phyloP scores from a whole-genome alignment of 2,797 vertebrate species.

The Notamacropus eugenii region DNA sequence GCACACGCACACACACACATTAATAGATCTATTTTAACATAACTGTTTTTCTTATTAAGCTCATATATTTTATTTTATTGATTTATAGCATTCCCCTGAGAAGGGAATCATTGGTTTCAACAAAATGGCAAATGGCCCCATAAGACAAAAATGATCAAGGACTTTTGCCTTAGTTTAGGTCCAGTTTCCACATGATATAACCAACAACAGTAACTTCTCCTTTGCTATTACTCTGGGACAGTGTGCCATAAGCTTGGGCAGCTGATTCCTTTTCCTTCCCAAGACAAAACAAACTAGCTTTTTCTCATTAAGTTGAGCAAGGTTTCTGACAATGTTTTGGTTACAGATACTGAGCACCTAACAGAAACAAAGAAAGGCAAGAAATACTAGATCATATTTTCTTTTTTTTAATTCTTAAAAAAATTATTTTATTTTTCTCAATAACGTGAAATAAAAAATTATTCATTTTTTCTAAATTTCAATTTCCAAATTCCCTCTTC shows the following conservation, averaged over 20 bases:
- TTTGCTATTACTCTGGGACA: background rate
- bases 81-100: background rate
- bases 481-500: background rate
- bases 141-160: background rate
- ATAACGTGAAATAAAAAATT: background rate
- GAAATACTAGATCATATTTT: background rate
- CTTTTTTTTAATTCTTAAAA: background rate
- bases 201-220: background rate
- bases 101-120: background rate
- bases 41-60: background rate
- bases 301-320: background rate
- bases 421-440: background rate
- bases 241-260: background rate
- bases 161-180: background rate
- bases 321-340: background rate
- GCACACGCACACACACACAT: too few relatives aligned
- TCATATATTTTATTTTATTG: background rate
- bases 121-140: background rate
- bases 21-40: background rate
- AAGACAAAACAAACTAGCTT: background rate
- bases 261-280: background rate
- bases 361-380: background rate
- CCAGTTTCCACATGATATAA: background rate
- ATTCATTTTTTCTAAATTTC: background rate
- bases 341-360: background rate